These are phyloP conservation scores for Hypsibius dujardini DNA, from an alignment of 1,140 invertebrate genomes.

Conservation along the genomic window DNA sequence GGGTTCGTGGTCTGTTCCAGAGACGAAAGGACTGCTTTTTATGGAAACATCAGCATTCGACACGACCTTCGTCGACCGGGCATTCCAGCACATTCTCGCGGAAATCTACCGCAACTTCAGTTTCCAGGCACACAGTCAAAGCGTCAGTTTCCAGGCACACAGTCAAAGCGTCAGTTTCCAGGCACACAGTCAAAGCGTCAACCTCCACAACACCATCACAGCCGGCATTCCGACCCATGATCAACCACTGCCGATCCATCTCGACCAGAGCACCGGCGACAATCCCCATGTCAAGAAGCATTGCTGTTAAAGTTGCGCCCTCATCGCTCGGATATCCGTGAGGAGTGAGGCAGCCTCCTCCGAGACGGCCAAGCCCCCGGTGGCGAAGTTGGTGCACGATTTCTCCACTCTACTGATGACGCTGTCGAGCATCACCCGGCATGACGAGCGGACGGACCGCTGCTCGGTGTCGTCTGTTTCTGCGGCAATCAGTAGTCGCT, in stretches of 20 bases:
- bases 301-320: too few species aligned
- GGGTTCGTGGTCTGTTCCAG: neutral
- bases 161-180: too few species aligned
- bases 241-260: too few species aligned
- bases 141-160: too few species aligned
- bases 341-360: neutral
- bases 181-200: too few species aligned
- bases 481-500: neutral
- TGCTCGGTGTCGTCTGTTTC: neutral
- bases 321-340: too few species aligned
- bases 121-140: neutral
- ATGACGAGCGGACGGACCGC: neutral
- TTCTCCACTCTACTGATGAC: neutral
- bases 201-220: too few species aligned
- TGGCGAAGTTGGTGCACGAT: neutral
- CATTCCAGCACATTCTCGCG: neutral
- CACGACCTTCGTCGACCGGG: neutral
- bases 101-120: constrained; percentile 2
- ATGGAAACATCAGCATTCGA: constrained; percentile 12
- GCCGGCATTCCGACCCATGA: too few species aligned
- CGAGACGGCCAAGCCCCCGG: neutral
- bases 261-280: too few species aligned
- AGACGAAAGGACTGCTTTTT: neutral
- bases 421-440: neutral
- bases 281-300: too few species aligned